phyloP scores from a whole-genome alignment of 1,140 invertebrate genomes.

The Spodoptera frugiperda region DNA sequence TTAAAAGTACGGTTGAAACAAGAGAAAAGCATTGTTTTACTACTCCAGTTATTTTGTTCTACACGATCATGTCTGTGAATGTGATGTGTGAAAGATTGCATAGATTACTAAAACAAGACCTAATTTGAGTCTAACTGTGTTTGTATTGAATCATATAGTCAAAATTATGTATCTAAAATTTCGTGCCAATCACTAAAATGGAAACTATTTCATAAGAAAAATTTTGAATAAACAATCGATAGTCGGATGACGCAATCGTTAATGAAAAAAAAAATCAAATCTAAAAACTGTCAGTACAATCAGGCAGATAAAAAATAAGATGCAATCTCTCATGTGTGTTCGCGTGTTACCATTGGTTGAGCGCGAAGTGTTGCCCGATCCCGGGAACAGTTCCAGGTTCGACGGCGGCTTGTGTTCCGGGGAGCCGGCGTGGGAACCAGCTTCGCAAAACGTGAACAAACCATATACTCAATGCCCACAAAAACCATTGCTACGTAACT shows the following conservation, averaged over 20 bases:
- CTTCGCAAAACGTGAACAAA: conserved; percentile 84
- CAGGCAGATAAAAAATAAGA: conserved; percentile 21
- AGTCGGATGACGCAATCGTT: not conserved
- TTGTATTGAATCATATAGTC: not conserved
- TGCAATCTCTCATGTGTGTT: conserved; percentile 52
- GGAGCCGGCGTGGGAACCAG: conserved; percentile 90
- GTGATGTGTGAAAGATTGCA: conserved; percentile 25
- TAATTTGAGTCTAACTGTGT: not conserved
- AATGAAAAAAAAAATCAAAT: not conserved
- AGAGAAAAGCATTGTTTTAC: not conserved
- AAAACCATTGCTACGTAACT: not conserved
- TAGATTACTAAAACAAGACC: not conserved
- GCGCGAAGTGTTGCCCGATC: conserved; percentile 86
- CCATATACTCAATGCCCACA: conserved; percentile 59
- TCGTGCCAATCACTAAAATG: not conserved
- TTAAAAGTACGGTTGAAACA: conserved; percentile 7
- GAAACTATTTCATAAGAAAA: not conserved
- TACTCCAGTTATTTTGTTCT: conserved; percentile 4
- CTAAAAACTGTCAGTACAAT: conserved; percentile 9
- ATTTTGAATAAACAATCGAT: not conserved
- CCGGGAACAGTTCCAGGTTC: conserved; percentile 91
- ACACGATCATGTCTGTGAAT: conserved; percentile 2
- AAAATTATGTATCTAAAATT: not conserved
- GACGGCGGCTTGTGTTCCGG: conserved; percentile 89
- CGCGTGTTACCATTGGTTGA: conserved; percentile 90